A percentile compares a stretch with the other conserved stretches of the same genome.
phyloP scores from a whole-genome alignment of 2,888 invertebrate species.

The Macaria notata region DNA sequence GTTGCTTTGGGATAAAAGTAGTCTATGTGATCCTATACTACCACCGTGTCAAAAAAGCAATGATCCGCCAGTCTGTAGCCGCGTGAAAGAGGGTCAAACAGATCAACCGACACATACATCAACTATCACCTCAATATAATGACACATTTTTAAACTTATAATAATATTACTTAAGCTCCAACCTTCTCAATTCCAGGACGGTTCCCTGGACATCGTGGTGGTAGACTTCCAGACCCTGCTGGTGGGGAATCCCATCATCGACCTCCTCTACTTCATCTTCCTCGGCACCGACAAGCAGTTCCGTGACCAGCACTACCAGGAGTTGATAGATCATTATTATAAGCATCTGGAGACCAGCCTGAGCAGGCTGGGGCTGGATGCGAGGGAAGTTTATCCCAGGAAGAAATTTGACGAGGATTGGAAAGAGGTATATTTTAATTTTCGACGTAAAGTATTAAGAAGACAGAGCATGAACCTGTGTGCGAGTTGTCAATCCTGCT shows the following conservation, averaged over 20 bases:
- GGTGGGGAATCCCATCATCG: conserved; percentile 17
- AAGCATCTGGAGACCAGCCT: conserved; percentile 8
- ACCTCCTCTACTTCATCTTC: conserved; percentile 28
- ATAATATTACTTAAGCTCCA: too few relatives aligned
- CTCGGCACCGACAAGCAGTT: conserved; percentile 18
- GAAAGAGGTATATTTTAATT: conserved; percentile 10
- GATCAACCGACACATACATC: too few relatives aligned
- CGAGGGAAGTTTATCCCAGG: conserved; percentile 8
- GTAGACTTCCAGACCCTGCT: conserved; percentile 24
- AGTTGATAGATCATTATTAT: conserved; percentile 18
- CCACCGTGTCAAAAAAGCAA: too few relatives aligned
- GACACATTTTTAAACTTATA: too few relatives aligned
- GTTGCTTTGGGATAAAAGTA: too few relatives aligned
- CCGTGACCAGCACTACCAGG: conserved; percentile 13
- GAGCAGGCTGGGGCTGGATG: conserved; percentile 12
- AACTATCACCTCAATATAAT: too few relatives aligned
- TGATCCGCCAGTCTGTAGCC: too few relatives aligned
- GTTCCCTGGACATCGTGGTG: conserved; percentile 11
- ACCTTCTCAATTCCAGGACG: conserved; percentile 19
- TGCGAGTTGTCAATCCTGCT: too few relatives aligned
- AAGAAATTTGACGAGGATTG: conserved; percentile 16
- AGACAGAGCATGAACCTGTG: too few relatives aligned
- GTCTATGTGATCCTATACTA: too few relatives aligned
- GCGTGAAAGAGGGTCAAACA: too few relatives aligned
- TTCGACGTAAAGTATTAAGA: too few relatives aligned